These are phyloP conservation scores for Morus bassanus DNA, from an alignment of 2,797 vertebrate species.

Conservation along the genomic window DNA sequence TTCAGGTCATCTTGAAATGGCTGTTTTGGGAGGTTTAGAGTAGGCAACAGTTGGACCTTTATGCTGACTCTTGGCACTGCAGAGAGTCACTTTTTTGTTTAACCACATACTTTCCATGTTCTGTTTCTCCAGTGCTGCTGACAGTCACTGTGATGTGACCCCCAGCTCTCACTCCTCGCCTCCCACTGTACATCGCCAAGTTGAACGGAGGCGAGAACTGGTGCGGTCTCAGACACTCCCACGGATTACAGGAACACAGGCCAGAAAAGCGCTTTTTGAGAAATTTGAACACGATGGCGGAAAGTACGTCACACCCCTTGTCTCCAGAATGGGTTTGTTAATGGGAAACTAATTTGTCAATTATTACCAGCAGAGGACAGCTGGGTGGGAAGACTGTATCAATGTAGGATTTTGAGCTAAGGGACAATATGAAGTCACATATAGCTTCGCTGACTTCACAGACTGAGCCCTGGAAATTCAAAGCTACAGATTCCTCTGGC, in stretches of 20 bases:
- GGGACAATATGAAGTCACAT: background rate
- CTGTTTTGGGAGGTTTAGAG: background rate
- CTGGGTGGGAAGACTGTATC: background rate
- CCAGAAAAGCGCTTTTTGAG: constrained; percentile 87
- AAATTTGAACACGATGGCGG: constrained; percentile 82
- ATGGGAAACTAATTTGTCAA: background rate
- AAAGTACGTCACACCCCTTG: constrained; percentile 72
- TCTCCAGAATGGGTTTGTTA: background rate
- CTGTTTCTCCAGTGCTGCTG: constrained; percentile 20
- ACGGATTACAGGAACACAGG: constrained; percentile 78
- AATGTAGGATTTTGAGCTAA: background rate
- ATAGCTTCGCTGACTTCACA: background rate
- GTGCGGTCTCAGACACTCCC: constrained; percentile 85
- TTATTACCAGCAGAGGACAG: background rate
- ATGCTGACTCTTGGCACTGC: background rate
- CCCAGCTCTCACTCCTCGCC: constrained; percentile 39
- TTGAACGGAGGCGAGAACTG: constrained; percentile 79
- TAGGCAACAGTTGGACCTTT: background rate
- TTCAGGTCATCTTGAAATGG: background rate
- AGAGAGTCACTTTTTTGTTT: background rate
- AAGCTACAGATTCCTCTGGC: background rate
- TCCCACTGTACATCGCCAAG: constrained; percentile 43
- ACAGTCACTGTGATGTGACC: constrained; percentile 51
- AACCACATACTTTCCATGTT: background rate
- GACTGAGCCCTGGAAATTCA: background rate